These are phyloP conservation scores for Oligia strigilis DNA, from an alignment of 2,888 invertebrate species.

Conservation along the genomic window DNA sequence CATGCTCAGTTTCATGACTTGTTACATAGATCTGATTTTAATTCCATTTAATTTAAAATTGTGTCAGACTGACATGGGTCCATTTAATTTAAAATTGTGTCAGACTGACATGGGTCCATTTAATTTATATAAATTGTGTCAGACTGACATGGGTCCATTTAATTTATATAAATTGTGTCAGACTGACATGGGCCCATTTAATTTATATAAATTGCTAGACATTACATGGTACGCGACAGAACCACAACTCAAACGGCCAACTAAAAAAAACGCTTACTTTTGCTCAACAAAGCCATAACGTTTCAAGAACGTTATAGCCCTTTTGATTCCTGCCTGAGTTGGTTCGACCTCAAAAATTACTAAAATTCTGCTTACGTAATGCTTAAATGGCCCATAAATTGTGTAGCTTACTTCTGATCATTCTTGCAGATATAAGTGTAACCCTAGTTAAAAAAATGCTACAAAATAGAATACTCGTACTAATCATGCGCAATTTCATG, in stretches of 20 bases:
- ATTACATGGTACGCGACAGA: too few species aligned
- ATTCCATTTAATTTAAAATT: too few species aligned
- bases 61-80: too few species aligned
- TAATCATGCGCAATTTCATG: slow-evolving; percentile 19
- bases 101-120: too few species aligned
- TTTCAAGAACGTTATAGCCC: neutral
- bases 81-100: too few species aligned
- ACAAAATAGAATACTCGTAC: slow-evolving; percentile 1
- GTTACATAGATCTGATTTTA: slow-evolving; percentile 31
- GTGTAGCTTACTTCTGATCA: neutral
- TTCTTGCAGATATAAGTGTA: neutral
- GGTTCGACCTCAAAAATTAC: neutral
- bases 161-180: slow-evolving; percentile 13
- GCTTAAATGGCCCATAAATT: neutral
- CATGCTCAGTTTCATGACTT: slow-evolving; percentile 20
- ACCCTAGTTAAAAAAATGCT: neutral
- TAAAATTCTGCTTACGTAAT: neutral
- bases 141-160: slow-evolving; percentile 41
- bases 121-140: too few species aligned
- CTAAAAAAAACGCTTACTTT: neutral
- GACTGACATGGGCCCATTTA: slow-evolving; percentile 40
- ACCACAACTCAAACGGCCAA: neutral
- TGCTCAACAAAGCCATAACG: neutral
- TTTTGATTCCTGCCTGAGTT: neutral
- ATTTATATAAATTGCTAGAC: neutral